These are phyloP conservation scores for Apocrypta bakeri DNA, from an alignment of 1,140 invertebrate species.

Conservation along the genomic window DNA sequence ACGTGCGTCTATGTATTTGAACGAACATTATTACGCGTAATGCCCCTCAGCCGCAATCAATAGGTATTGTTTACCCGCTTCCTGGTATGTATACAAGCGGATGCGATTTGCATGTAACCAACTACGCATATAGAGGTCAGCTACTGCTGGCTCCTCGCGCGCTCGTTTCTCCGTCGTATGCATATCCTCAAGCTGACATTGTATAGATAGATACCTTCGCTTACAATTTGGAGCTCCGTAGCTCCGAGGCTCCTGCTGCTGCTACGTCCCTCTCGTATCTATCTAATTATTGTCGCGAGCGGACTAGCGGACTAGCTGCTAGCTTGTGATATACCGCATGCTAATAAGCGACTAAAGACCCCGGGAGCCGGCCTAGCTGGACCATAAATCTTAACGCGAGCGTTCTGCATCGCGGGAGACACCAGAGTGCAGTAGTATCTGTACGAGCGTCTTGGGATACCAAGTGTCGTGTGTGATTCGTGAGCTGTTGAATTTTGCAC, in stretches of 20 bases:
- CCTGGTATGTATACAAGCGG: background rate
- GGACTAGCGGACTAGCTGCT: conserved; percentile 51
- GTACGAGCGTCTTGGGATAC: conserved; percentile 63
- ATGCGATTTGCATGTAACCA: conserved; percentile 37
- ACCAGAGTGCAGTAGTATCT: background rate
- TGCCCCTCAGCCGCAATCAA: background rate
- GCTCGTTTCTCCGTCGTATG: background rate
- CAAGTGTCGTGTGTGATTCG: background rate
- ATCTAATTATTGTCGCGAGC: conserved; percentile 75
- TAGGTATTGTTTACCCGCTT: conserved; percentile 30
- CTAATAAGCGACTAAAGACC: conserved; percentile 76
- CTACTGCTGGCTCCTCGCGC: background rate
- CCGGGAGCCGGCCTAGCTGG: conserved; percentile 65
- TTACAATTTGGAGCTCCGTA: conserved; percentile 50
- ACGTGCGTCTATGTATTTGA: background rate
- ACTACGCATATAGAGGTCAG: conserved; percentile 4
- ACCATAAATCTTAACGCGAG: conserved; percentile 72
- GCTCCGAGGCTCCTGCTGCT: background rate
- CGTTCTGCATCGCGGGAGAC: conserved; percentile 60
- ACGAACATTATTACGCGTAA: background rate
- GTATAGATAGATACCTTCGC: conserved; percentile 54
- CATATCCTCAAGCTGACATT: conserved; percentile 37
- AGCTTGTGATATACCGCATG: conserved; percentile 74
- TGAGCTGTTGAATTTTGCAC: background rate
- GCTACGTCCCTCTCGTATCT: conserved; percentile 68